Percentiles rank a stretch among this genome's conserved stretches.
Evolutionary conservation across 2,888 invertebrate genomes (phyloP).

Genomic region (Romanomermis culicivorax): DNA sequence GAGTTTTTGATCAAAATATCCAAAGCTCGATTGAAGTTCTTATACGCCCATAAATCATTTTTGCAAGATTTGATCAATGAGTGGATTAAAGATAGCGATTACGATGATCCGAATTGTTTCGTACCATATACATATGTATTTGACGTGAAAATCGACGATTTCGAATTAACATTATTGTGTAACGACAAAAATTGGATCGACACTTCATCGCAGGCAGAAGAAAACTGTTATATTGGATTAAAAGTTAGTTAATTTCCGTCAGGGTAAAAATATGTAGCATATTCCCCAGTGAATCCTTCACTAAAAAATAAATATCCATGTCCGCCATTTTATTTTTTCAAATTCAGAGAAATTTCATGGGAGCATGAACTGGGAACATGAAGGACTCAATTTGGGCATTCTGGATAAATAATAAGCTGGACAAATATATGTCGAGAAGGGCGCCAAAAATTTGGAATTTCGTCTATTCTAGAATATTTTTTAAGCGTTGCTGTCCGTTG

Average conservation of each 20-base stretch:
- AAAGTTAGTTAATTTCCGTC: background rate
- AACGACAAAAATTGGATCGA: constrained; percentile 99
- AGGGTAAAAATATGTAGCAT: no score
- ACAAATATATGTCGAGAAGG: no score
- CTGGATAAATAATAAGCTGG: no score
- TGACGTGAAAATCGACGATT: constrained; percentile 68
- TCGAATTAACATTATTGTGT: constrained; percentile 71
- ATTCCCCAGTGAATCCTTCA: no score
- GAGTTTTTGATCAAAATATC: constrained; percentile 59
- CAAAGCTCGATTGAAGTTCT: constrained; percentile 33
- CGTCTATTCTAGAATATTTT: no score
- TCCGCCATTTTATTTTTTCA: no score
- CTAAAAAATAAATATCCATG: no score
- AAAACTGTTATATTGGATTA: constrained; percentile 76
- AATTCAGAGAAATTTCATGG: no score
- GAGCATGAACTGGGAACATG: no score
- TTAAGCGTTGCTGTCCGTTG: no score
- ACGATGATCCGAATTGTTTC: constrained; percentile 76
- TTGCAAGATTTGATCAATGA: constrained; percentile 66
- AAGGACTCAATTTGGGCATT: no score
- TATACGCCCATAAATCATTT: constrained; percentile 12
- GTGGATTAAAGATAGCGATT: constrained; percentile 42
- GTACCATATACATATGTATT: constrained; percentile 93
- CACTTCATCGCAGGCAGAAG: constrained; percentile 50
- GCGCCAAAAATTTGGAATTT: no score